Evolutionary conservation across 2,113 vertebrate genomes (phyloP), one percentile per base, ranked within the genome.

Genomic region (Balaeniceps rex): DNA sequence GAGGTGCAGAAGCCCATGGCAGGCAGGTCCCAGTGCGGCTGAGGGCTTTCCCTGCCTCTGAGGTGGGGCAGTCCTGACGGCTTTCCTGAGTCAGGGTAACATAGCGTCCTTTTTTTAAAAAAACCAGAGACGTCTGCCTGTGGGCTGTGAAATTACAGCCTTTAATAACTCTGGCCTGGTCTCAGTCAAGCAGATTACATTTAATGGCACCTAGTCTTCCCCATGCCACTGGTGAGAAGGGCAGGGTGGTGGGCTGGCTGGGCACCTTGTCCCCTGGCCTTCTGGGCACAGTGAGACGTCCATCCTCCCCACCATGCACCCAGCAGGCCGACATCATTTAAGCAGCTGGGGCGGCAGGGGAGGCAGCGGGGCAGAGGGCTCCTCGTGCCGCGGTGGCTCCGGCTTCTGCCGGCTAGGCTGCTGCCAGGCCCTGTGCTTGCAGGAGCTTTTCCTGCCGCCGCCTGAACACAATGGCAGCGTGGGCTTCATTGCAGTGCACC

Each of bases 381-480:
- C 49, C 33, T 71, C 9, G 2, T 6, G 12, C 31, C 4, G 26
- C 68, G 3, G 1, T 1, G 6, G 40, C 66, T 55, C 49, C 24
- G 4, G 58, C 22, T n/a, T 15, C 58, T 61, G 58, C 58, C 2
- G 4, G 28, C 52, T 82, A 44, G 54, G 84, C 42, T 2, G 8
- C 63, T 64, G 55, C 55, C 54, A 46, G 36, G 49, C 49, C 64
- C 21, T 1, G 3, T 11, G 16, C 42, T 40, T 24, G 47, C 54
- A 79, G 75, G 74, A 64, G 36, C 25, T 78, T 78, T 52, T 40
- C 40, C 49, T 87, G 66, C 23, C 11, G 3, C 44, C 5, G 8
- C 42, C 57, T 14, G 11, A 57, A n/a, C 23, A 31, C 3, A 3
- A n/a, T 9, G 14, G n/a, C 40, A 38, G 21, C 9, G 4, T 6